phyloP scores from a whole-genome alignment of 1,140 invertebrate species.

The Platorchestia sp. region DNA sequence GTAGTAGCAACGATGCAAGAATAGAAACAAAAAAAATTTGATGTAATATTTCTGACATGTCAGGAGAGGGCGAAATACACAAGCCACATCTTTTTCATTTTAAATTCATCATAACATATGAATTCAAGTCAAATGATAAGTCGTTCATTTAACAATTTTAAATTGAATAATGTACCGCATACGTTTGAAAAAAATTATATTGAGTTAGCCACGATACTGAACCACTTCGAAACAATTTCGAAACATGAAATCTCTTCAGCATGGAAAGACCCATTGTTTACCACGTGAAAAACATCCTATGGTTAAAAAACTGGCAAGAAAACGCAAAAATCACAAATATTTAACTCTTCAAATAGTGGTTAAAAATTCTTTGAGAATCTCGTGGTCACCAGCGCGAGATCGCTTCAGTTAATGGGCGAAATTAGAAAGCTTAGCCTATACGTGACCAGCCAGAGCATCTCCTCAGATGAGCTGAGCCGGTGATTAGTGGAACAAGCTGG shows the following conservation, averaged over 20 bases:
- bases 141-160: no score
- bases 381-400: not conserved
- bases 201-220: not conserved
- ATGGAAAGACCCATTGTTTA: not conserved
- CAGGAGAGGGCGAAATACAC: no score
- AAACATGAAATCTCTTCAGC: not conserved
- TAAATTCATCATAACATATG: no score
- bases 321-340: not conserved
- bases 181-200: not conserved
- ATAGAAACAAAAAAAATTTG: no score
- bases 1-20: no score
- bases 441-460: not conserved
- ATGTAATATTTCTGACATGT: no score
- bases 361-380: not conserved
- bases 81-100: no score
- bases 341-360: not conserved
- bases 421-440: not conserved
- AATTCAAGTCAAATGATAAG: no score
- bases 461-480: not conserved
- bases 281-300: not conserved
- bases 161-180: no score
- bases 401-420: no score
- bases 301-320: not conserved
- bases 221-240: not conserved
- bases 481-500: not conserved